phyloP scores from a whole-genome alignment of 2,797 vertebrate species.

The Sebastes vulpes region DNA sequence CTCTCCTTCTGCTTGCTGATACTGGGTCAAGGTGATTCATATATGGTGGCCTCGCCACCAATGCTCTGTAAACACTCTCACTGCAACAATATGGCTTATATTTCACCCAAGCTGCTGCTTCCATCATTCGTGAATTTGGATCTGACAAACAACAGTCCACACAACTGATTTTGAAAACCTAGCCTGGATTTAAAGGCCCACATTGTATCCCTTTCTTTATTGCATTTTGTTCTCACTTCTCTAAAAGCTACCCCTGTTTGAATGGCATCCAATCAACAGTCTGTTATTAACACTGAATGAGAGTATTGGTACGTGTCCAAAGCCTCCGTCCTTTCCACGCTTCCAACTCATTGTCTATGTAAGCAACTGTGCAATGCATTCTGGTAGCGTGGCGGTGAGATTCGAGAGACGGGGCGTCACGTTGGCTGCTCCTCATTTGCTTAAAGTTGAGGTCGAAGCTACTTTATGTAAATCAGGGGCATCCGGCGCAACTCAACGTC shows the following conservation, averaged over 20 bases:
- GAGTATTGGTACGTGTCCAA: not conserved
- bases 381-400: not conserved
- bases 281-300: not conserved
- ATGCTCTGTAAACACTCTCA: conserved; percentile 15
- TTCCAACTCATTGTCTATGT: not conserved
- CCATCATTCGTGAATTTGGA: conserved; percentile 44
- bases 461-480: not conserved
- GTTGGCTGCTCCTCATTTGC: not conserved
- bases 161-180: conserved; percentile 21
- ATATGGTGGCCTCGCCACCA: conserved; percentile 9
- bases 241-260: not conserved
- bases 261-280: not conserved
- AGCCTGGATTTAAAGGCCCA: conserved; percentile 16
- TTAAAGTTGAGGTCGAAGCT: not conserved
- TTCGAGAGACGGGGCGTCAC: not conserved
- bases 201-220: not conserved
- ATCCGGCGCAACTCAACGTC: not conserved
- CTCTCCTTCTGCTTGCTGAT: conserved; percentile 22
- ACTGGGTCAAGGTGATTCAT: conserved; percentile 44
- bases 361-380: not conserved
- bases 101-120: conserved; percentile 38
- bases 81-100: conserved; percentile 28
- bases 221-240: not conserved
- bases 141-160: conserved; percentile 48
- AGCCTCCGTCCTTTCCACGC: not conserved